These are phyloP conservation scores for Origma solitaria DNA, from an alignment of 2,113 vertebrate genomes.

Conservation along the genomic window DNA sequence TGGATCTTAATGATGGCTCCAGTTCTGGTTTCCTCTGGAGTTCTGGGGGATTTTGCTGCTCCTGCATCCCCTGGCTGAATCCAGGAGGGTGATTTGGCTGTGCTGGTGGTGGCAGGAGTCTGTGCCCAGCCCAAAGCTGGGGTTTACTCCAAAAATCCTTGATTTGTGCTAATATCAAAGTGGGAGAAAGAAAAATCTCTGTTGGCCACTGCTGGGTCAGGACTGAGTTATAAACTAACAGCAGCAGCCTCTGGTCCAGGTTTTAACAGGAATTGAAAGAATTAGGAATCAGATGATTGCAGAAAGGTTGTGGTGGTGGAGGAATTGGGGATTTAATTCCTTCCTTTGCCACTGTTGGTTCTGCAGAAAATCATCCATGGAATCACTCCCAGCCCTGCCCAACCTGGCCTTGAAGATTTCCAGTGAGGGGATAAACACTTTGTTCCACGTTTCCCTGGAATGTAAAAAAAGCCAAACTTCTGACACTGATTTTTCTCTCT, in stretches of 20 bases:
- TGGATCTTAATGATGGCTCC: neutral
- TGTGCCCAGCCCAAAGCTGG: neutral
- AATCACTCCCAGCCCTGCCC: neutral
- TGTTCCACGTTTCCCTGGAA: neutral
- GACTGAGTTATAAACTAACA: neutral
- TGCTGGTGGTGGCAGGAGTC: neutral
- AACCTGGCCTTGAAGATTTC: accelerated
- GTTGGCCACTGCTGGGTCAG: no score
- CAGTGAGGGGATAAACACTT: neutral
- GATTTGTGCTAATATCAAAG: neutral
- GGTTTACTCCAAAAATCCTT: neutral
- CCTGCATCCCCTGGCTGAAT: neutral
- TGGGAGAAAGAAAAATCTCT: neutral
- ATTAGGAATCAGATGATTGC: neutral
- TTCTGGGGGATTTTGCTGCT: neutral
- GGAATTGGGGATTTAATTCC: neutral
- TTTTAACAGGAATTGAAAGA: neutral
- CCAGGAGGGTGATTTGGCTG: neutral
- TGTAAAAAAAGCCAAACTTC: neutral
- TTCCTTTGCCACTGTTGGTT: neutral
- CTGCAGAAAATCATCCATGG: accelerated
- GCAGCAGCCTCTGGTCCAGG: neutral
- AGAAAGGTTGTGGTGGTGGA: neutral
- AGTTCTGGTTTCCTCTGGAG: neutral
- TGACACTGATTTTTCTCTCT: neutral